Conservation (phyloP, 2,888 invertebrate genomes). For the Eristalis pertinax region DNA sequence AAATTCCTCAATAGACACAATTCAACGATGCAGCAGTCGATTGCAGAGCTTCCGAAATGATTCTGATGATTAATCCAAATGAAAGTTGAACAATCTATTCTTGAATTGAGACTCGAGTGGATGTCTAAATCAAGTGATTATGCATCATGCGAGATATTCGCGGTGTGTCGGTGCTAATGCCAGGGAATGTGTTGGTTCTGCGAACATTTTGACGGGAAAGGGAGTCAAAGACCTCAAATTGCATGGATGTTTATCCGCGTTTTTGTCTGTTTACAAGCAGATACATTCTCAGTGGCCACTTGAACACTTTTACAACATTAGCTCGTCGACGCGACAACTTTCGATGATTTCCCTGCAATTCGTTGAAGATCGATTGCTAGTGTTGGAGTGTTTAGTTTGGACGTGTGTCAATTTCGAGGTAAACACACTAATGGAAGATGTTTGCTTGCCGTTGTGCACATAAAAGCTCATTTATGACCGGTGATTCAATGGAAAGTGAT, state of each 20-base stretch:
- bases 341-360: neutral
- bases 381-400: neutral
- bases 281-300: neutral
- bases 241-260: neutral
- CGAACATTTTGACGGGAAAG: conserved; percentile 2
- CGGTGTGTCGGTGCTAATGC: neutral
- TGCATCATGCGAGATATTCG: conserved; percentile 7
- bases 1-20: conserved; percentile 23
- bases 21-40: neutral
- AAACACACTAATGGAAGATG: neutral
- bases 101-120: conserved; percentile 10
- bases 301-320: neutral
- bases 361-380: neutral
- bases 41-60: conserved; percentile 23
- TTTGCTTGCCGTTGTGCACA: neutral
- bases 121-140: conserved; percentile 33
- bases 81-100: conserved; percentile 16
- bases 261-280: neutral
- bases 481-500: neutral
- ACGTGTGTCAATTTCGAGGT: neutral
- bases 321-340: neutral
- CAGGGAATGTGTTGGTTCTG: conserved; percentile 15
- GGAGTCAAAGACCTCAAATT: neutral
- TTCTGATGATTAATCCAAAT: conserved; percentile 35
- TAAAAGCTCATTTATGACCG: neutral